Conservation (phyloP, 2,113 vertebrate genomes). For the Gopherus flavomarginatus region DNA sequence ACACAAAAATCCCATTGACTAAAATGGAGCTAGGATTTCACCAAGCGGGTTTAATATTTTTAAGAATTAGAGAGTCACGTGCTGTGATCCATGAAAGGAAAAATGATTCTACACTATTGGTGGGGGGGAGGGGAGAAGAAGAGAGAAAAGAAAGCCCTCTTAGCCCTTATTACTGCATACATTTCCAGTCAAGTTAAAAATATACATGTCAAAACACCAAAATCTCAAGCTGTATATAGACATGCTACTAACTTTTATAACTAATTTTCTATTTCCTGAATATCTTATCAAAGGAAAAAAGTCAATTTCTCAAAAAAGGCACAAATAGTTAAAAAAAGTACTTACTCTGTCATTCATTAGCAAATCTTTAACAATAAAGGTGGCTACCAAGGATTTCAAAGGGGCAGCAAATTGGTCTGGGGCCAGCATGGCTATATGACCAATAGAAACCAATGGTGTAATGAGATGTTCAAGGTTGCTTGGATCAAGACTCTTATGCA, state of each 20-base stretch:
- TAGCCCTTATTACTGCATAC: accelerated
- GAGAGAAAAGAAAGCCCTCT: not conserved
- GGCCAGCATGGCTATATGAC: conserved; percentile 95
- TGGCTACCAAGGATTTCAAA: conserved; percentile 96
- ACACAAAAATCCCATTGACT: not conserved
- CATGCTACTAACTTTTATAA: not conserved
- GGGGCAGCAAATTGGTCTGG: conserved; percentile 97
- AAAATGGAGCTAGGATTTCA: not conserved
- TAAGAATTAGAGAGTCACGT: not conserved
- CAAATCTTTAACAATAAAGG: conserved; percentile 98
- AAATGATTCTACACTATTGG: not conserved
- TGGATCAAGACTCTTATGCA: conserved; percentile 95
- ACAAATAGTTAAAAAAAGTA: not conserved
- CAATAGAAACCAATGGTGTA: conserved; percentile 94
- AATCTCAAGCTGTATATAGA: not conserved
- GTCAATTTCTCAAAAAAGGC: not conserved
- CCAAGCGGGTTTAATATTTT: not conserved
- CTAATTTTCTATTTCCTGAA: not conserved
- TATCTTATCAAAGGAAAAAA: not conserved
- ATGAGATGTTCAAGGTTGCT: conserved; percentile 96
- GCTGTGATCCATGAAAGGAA: not conserved
- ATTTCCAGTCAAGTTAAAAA: not conserved
- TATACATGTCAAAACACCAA: accelerated
- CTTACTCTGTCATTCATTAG: conserved; percentile 97
- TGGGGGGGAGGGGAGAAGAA: too few relatives aligned